A percentile compares a stretch with the other conserved stretches of the same genome.
These are phyloP conservation scores for Phaonia tiefii DNA, from an alignment of 2,888 invertebrate genomes.

Conservation along the genomic window DNA sequence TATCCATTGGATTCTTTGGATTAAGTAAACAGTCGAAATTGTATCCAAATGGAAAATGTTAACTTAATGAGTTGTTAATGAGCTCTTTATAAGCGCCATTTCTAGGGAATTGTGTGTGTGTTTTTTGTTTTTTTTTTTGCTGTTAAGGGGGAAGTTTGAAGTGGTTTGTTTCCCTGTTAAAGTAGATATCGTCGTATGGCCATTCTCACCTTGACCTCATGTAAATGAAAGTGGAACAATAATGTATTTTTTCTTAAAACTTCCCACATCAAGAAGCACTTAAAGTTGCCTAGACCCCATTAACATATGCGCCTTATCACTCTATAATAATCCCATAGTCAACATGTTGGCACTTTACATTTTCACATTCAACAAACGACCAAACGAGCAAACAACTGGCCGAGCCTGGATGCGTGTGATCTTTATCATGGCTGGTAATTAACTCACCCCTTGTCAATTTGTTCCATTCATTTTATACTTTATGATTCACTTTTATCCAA, in stretches of 20 bases:
- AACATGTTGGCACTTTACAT: background rate
- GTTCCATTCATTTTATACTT: slow-evolving; percentile 7
- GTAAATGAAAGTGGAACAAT: background rate
- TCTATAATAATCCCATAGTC: background rate
- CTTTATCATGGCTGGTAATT: slow-evolving; percentile 15
- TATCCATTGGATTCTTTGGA: slow-evolving; percentile 11
- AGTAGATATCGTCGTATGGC: no score
- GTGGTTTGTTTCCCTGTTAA: background rate
- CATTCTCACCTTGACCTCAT: slow-evolving; percentile 33
- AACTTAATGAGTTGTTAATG: slow-evolving; percentile 30
- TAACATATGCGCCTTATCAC: background rate
- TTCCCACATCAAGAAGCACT: no score
- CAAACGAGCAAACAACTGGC: no score
- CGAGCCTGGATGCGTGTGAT: background rate
- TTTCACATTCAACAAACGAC: background rate
- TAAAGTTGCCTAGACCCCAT: no score
- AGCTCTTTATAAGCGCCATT: slow-evolving; percentile 13
- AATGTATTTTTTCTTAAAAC: no score
- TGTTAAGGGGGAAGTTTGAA: no score
- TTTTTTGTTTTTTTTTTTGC: no score
- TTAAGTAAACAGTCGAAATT: background rate
- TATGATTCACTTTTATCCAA: slow-evolving; percentile 24
- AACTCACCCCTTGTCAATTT: background rate
- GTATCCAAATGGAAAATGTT: slow-evolving; percentile 12
- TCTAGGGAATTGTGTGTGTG: no score